Percentiles rank a stretch among this genome's conserved stretches.
Conservation (phyloP, 2,113 vertebrate species). For the Dicentrarchus labrax region DNA sequence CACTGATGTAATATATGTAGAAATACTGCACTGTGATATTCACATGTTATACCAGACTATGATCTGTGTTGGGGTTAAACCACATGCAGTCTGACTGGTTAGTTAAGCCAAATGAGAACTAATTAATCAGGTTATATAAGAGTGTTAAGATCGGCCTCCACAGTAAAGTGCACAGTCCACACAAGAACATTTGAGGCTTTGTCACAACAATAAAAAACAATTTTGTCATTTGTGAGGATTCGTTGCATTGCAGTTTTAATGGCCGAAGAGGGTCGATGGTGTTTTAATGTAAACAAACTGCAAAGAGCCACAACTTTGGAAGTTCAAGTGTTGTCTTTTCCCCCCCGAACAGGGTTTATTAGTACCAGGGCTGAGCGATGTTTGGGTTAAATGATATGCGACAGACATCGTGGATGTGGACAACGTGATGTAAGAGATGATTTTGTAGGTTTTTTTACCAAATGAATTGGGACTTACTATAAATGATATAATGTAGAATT, state of each 20-base stretch:
- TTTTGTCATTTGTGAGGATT: background rate
- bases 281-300: slow-evolving; percentile 55
- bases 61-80: slow-evolving; percentile 2
- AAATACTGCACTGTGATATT: slow-evolving; percentile 57
- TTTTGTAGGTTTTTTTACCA: background rate
- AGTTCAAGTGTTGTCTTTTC: slow-evolving; percentile 38
- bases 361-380: slow-evolving; percentile 45
- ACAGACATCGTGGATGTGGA: background rate
- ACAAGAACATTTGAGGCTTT: slow-evolving; percentile 28
- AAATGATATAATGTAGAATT: too few species aligned
- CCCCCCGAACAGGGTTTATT: background rate
- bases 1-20: slow-evolving; percentile 23
- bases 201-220: background rate
- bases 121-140: background rate
- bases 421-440: background rate
- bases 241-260: slow-evolving; percentile 23
- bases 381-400: background rate
- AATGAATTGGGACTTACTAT: background rate
- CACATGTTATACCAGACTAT: slow-evolving; percentile 33
- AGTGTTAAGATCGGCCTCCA: slow-evolving; percentile 12
- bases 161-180: slow-evolving; percentile 49
- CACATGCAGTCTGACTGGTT: slow-evolving; percentile 29
- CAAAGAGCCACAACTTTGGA: slow-evolving; percentile 36
- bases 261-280: background rate
- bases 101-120: slow-evolving; percentile 10